These are phyloP conservation scores for Okamejei kenojei DNA, from an alignment of 2,797 vertebrate genomes.

Conservation along the genomic window DNA sequence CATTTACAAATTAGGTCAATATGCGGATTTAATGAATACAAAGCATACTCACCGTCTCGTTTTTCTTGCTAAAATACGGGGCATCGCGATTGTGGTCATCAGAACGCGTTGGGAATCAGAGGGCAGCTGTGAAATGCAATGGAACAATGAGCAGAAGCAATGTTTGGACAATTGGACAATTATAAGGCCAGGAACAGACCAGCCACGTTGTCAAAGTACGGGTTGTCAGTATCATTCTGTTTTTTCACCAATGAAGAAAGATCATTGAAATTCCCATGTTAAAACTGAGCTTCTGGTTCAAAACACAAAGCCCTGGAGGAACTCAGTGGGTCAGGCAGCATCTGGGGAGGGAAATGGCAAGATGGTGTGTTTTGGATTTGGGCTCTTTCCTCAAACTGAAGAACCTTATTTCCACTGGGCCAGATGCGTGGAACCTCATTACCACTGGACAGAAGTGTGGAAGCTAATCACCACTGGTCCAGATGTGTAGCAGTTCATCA, in stretches of 20 bases:
- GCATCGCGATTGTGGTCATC: conserved; percentile 97
- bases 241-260: neutral
- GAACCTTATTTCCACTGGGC: no score
- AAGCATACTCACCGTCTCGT: conserved; percentile 84
- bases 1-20: neutral
- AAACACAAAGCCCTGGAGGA: no score
- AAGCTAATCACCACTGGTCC: no score
- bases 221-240: no score
- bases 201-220: neutral
- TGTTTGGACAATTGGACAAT: neutral
- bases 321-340: no score
- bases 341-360: no score
- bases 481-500: no score
- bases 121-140: conserved; percentile 65
- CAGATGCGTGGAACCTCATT: no score
- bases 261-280: neutral
- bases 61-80: conserved; percentile 97
- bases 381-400: no score
- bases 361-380: no score
- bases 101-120: conserved; percentile 74
- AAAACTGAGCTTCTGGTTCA: neutral
- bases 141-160: conserved; percentile 38
- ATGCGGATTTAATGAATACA: neutral
- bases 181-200: neutral
- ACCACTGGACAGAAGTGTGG: no score